Evolutionary conservation across 2,888 invertebrate species (phyloP), one percentile per base, ranked within the genome.

Genomic region (Resseliella maxima): DNA sequence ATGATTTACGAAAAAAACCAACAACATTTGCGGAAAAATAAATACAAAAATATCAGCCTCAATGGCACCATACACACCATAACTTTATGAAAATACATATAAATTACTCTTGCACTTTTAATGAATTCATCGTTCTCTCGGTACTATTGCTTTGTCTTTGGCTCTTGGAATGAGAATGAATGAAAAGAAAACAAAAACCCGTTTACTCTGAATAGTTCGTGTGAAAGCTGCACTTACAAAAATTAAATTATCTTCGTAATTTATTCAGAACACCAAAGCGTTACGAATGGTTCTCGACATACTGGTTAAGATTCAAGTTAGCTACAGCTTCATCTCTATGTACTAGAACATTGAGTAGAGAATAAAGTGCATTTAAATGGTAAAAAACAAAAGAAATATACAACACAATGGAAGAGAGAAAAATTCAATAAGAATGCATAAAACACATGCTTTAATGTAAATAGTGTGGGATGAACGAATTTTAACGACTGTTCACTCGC

Each of bases 21-120:
- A 31, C 15, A 3, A n/a, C n/a, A n/a, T n/a, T n/a, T 31, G 72
- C 31, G 31, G 59, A 72, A 72, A 72, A 35, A 72, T 27, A 31
- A 72, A 72, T 1, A 0, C 2, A 31, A 8, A 50, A 72, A 35
- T 72, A 8, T 18, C 72, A 72, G 72, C 35, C 72, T 35, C 72
- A 35, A 72, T 72, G 72, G 72, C 72, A 72, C 72, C 72, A 31
- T n/a, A n/a, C n/a, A n/a, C 31, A 72, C 59, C 59, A 59, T 59
- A 59, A 59, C 72, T 72, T 27, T 2, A 35, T 72, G 31, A 18
- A 72, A 72, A 72, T 72, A n/a, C n/a, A n/a, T n/a, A 72, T 72
- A 72, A 72, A 72, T 72, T 72, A 72, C 72, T 31, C 72, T 72
- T 72, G 15, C 72, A 72, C 72, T 72, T 72, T 72, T 72, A 72